Evolutionary conservation across 2,888 invertebrate genomes (phyloP).

Genomic region (Parelbella ahira): DNA sequence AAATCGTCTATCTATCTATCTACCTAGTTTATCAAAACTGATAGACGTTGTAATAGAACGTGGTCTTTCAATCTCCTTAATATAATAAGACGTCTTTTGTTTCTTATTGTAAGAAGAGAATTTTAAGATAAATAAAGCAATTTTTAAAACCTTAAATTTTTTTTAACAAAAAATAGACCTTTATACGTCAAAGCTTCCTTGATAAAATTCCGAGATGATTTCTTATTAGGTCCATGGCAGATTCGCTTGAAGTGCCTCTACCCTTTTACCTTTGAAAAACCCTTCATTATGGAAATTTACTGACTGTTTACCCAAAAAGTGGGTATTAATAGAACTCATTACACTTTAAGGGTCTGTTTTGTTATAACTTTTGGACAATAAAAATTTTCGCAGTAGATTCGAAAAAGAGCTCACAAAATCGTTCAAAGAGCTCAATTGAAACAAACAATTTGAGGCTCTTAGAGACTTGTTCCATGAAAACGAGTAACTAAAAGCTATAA

Average conservation of each 20-base stretch:
- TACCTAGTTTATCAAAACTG: too few species aligned
- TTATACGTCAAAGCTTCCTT: too few species aligned
- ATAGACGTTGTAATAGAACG: too few species aligned
- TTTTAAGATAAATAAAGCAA: too few species aligned
- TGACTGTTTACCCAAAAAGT: constrained; percentile 1
- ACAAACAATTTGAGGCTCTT: constrained; percentile 2
- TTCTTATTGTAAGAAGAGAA: too few species aligned
- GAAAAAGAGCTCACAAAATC: constrained; percentile 6
- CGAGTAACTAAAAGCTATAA: too few species aligned
- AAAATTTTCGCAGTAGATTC: constrained; percentile 5
- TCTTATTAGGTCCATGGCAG: neutral
- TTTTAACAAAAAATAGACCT: too few species aligned
- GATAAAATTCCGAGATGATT: neutral
- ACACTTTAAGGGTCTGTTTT: constrained; percentile 7
- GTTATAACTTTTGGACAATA: constrained; percentile 2
- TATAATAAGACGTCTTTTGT: too few species aligned
- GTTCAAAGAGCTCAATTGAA: constrained; percentile 10
- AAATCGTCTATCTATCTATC: too few species aligned
- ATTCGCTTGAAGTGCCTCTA: neutral
- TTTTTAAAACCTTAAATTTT: too few species aligned
- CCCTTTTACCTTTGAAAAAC: neutral
- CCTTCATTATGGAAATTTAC: constrained; percentile 1
- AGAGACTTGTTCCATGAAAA: neutral
- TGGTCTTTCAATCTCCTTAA: too few species aligned
- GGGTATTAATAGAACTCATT: neutral